Conservation (phyloP, 2,113 vertebrate genomes). For the Eulemur macaco region DNA sequence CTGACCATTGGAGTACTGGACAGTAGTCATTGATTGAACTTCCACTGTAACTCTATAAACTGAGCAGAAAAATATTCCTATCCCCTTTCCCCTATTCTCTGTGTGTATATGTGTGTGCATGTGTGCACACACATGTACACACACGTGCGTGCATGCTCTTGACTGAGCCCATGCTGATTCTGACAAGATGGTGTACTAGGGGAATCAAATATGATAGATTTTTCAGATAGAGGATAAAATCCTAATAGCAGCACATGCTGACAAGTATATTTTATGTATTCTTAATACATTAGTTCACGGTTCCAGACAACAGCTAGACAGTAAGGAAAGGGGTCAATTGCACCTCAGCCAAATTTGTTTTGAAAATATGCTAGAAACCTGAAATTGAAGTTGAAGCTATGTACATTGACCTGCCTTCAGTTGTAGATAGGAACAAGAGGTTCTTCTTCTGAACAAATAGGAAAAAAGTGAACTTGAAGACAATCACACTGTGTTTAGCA, state of each 20-base stretch:
- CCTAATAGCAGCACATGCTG: neutral
- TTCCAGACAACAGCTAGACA: neutral
- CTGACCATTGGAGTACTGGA: neutral
- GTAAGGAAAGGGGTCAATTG: neutral
- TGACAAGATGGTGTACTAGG: neutral
- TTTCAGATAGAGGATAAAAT: neutral
- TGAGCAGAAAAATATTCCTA: neutral
- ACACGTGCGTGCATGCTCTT: neutral
- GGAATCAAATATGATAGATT: neutral
- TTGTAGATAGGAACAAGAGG: neutral
- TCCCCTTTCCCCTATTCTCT: no score
- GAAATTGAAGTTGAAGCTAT: neutral
- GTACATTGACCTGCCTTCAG: neutral
- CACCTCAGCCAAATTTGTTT: neutral
- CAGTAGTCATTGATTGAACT: neutral
- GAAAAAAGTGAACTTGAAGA: neutral
- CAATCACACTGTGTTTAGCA: neutral
- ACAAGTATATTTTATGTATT: neutral
- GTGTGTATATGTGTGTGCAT: neutral
- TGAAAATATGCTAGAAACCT: neutral
- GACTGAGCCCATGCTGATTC: neutral
- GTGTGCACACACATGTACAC: no score
- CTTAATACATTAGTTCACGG: neutral
- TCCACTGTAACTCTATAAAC: neutral
- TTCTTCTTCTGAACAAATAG: neutral